Base-by-base conservation (phyloP, 2,797 vertebrate genomes). In the Peromyscus nudipes region DNA sequence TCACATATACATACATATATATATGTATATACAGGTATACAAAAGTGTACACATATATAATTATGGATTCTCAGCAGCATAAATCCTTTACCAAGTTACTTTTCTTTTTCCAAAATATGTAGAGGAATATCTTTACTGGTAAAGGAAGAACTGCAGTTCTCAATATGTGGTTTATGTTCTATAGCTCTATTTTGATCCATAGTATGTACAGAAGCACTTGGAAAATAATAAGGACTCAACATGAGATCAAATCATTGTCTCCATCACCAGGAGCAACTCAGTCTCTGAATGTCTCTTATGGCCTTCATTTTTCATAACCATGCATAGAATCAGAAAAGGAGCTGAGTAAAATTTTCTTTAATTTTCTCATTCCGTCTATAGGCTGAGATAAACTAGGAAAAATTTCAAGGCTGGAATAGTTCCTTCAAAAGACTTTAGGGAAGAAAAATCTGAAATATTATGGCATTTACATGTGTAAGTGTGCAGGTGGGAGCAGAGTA, bases 301-400 rank as follows among this genome's bases (percentile, higher is more conserved):
- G 4, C n/a, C 21, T 69, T 4, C 34, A 75, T 91, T 83, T 96
- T 60, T 92, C 57, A 31, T 65, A 62, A 13, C 29, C 9, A 34
- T 62, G 88, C 67, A 27, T 21, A 6, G 17, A 29, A 76, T 86
- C 65, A 40, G 16, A 92, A 67, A 93, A 85, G 57, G 57, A 94
- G 64, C 46, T 31, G 6, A 93, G n/a, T 82, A 49, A 12, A 55
- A 87, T 92, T 96, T 97, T 95, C 9, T 94, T 96, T 93, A 46
- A 62, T 94, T 82, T 97, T 86, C 21, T 89, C 29, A 93, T 67
- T 69, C 71, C 1, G 4, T 64, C 34, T 81, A 31, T 4, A 71
- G 83, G 31, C 17, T 94, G 34, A 77, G 55, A 83, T 40, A 91
- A 91, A 94, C 46, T 17, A 67, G 34, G 34, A 94, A 65, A 69